Evolutionary conservation across 2,113 vertebrate species (phyloP), one percentile per base, ranked within the genome.

Genomic region (Poicephalus gulielmi): DNA sequence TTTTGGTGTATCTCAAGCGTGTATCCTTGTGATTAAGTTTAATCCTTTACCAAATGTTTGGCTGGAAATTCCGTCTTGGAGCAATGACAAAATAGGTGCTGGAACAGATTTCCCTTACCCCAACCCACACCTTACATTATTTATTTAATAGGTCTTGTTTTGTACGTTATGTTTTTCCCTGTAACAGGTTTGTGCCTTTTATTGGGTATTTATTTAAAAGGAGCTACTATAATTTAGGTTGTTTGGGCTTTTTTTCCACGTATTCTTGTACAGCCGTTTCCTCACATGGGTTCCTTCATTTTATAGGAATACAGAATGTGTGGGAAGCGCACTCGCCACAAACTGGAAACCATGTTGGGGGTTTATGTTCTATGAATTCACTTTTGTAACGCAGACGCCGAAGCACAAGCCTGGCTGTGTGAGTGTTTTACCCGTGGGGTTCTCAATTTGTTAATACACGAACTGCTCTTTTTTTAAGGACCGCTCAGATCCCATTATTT

Each of bases 201-300:
- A 94, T 73, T 93, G 91, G 92, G 70, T 97, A 95, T 97, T 97
- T 94, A 96, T 97, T 97, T 92, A n/a, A 96, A 95, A 95, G 85
- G 57, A 94, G 74, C 83, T 95, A 66, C 67, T 83, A 9, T 85
- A 47, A 82, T 89, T 75, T 90, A 93, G 78, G 91, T 59, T 67
- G 80, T 68, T 86, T 12, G 49, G 59, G 86, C 85, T 92, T 78
- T 91, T 83, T 90, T 92, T 63, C 55, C 57, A 81, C 75, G 30
- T 94, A 25, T 94, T 93, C 83, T 92, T 93, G 86, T 92, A 96
- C 91, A 94, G 96, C 71, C 76, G 69, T 92, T 96, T 67, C 88
- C 93, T 86, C 75, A 74, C 53, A 13, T 62, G 68, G 82, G 74
- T 92, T 91, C 57, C 83, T 92, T 81, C 81, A 27, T 93, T 97